Evolutionary conservation across 2,797 vertebrate species (phyloP), one percentile per base, ranked within the genome.

Genomic region (Mus caroli): DNA sequence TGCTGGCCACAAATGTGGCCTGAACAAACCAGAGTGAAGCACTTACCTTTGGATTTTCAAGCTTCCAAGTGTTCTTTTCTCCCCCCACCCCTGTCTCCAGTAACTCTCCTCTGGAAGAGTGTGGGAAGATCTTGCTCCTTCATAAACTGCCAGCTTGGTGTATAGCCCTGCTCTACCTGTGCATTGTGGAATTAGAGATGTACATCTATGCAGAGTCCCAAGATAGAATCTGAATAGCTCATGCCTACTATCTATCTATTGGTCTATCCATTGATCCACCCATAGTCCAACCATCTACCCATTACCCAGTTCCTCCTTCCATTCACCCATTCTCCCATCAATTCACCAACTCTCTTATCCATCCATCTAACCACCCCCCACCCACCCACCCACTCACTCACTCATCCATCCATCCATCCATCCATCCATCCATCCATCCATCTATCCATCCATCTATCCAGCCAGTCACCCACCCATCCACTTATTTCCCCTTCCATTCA

Each of bases 401-500:
- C 1, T 1, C 12, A 50, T 13, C 9, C 60, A 64, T 4, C 8
- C 17, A 67, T 3, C 17, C 7, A 46, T 3, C 10, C 15, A n/a
- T 1, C 1, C 19, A 54, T 19, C 24, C 13, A 40, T n/a, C 52
- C 54, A 82, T 14, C 43, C 13, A 46, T 1, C 24, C 50, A 73
- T 0, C 9, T 24, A 76, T 3, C 2, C 24, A 50, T 7, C 4
- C 60, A 64, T 3, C 8, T 10, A 67, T 7, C 17, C 7, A 73
- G 3, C 10, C 40, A 76, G 9, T 4, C 24, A 50, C 13, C 9
- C 60, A 64, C 10, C 8, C 17, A 67, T 7, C 17, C 7, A 46
- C 5, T 10, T 12, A 82, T 4, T 1, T 6, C 60, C 6, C 31
- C 12, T n/a, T 7, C 10, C 15, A n/a, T 3, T 2, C 19, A 54